Evolutionary conservation across 1,140 invertebrate genomes (phyloP), one percentile per base, ranked within the genome.

Genomic region (Spodoptera litura): DNA sequence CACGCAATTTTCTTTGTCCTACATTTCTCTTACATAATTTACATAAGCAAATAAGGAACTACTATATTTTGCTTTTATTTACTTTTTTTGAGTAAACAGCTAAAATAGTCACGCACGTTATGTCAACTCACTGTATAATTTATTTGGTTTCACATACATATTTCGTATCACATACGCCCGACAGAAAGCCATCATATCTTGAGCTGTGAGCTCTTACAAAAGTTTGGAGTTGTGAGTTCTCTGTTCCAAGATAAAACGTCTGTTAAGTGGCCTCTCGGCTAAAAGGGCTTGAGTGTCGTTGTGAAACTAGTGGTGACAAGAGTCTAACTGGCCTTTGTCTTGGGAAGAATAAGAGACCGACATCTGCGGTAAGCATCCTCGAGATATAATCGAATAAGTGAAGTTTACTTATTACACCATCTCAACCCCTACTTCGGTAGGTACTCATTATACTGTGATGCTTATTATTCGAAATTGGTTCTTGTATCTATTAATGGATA

Each of bases 191-290:
- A 44, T 4, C 31, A 38, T 4, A 49, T 49, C 56, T 66, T 56
- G 44, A 55, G 62, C 74, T 62, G 27, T 66, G 59, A 20, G 51
- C 51, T 11, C 20, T 52, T 10, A 68, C 52, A 68, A 78, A 71
- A 71, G 53, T 61, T 78, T 78, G 38, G 66, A 31, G 51, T 13
- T 13, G 55, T 64, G 62, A 68, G 76, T 49, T 58, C 64, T 78
- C 49, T 31, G 38, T 15, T 11, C 44, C 8, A 71, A 71, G 64
- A 78, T 70, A 70, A 78, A 68, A 71, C 56, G 55, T 71, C 38
- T 52, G 38, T 61, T 71, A 71, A 70, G 76, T 52, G 49, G 66
- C 64, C 52, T 71, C 66, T 61, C 76, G 71, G 20, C 53, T 68
- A 27, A 64, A 78, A 78, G 66, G 20, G 66, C 66, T 71, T 73